Conservation (phyloP, 2,888 invertebrate genomes). For the Orchestes rusci region DNA sequence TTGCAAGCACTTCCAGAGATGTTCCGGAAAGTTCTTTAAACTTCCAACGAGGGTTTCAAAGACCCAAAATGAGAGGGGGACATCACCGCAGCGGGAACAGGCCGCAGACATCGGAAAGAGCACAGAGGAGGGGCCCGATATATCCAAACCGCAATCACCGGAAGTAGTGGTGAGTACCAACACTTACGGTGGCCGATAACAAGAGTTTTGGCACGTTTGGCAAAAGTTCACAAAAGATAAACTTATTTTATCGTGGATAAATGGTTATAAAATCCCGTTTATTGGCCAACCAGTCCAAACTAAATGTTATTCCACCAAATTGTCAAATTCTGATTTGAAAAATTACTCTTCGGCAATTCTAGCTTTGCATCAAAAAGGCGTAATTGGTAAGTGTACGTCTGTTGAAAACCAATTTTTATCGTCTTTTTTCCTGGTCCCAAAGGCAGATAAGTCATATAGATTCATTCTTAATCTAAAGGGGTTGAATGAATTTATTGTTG, state of each 20-base stretch:
- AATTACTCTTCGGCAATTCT: neutral
- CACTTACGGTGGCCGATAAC: constrained; percentile 3
- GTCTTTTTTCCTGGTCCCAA: constrained; percentile 5
- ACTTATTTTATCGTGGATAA: constrained; percentile 2
- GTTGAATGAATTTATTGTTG: constrained; percentile 6
- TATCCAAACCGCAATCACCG: constrained; percentile 1
- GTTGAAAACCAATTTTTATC: constrained; percentile 6
- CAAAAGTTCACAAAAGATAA: constrained; percentile 1
- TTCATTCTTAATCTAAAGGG: constrained; percentile 13
- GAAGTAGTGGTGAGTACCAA: constrained; percentile 7
- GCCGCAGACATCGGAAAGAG: neutral
- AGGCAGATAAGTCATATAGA: constrained; percentile 4
- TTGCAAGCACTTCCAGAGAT: neutral
- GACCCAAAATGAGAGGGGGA: constrained; percentile 1
- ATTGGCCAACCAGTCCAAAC: constrained; percentile 1
- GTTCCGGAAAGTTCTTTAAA: neutral
- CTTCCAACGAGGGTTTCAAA: constrained; percentile 2
- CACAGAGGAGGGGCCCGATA: neutral
- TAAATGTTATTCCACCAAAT: neutral
- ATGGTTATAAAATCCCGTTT: constrained; percentile 6
- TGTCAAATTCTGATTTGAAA: constrained; percentile 2
- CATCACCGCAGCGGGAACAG: neutral
- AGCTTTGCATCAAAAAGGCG: constrained; percentile 2
- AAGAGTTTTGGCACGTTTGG: constrained; percentile 3
- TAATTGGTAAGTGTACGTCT: constrained; percentile 2